phyloP scores from a whole-genome alignment of 53 echinoderm and acorn worm genomes.

The Antedon mediterranea region DNA sequence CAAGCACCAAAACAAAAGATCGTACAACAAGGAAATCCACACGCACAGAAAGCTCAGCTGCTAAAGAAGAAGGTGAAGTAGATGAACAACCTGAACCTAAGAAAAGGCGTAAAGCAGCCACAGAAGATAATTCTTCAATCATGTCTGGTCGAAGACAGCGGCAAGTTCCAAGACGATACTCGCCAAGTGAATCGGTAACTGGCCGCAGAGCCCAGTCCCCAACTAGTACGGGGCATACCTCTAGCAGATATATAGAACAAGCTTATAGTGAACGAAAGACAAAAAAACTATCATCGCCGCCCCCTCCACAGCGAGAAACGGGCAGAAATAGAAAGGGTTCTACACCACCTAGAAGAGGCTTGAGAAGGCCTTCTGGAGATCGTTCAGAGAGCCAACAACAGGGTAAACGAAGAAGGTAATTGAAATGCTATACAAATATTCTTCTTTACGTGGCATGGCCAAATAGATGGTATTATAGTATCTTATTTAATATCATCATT shows the following conservation, averaged over 20 bases:
- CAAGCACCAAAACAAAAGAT: not conserved
- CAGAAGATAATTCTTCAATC: not conserved
- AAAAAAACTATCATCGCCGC: not conserved
- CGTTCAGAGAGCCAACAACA: not conserved
- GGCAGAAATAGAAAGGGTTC: not conserved
- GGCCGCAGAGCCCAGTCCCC: conserved; percentile 12
- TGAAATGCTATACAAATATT: no score
- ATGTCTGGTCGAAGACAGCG: conserved; percentile 12
- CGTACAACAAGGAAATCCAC: not conserved
- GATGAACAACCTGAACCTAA: not conserved
- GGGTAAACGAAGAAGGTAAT: not conserved
- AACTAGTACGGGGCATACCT: conserved; percentile 7
- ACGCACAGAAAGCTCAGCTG: not conserved
- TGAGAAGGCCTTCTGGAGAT: not conserved
- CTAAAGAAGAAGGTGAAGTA: not conserved
- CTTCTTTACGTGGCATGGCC: no score
- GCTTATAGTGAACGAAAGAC: not conserved
- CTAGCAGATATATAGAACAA: not conserved
- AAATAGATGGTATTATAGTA: no score
- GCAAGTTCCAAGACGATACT: conserved; percentile 45
- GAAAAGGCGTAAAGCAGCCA: conserved; percentile 17
- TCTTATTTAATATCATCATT: no score
- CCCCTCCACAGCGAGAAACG: not conserved
- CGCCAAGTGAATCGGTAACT: conserved; percentile 48
- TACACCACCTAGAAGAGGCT: not conserved